Base-by-base conservation (phyloP, 2,888 invertebrate species). In the Ditula angustiorana region DNA sequence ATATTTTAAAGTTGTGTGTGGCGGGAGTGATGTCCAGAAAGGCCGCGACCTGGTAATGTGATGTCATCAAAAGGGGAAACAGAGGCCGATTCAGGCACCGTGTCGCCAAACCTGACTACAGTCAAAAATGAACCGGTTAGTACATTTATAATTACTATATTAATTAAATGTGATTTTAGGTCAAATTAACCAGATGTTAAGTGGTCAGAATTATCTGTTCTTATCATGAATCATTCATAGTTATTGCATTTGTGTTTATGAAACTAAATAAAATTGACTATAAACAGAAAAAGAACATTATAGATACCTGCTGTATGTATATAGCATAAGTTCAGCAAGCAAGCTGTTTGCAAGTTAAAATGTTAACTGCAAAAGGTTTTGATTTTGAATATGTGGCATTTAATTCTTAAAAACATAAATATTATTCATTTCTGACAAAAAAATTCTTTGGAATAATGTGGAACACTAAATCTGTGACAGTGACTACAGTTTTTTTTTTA, bases 1-100 rank as follows among this genome's bases (percentile, higher is more conserved):
- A 37, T n/a, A n/a, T 71, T 67, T 83, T 75, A 71, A 87, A 89
- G 87, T 80, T 74, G 78, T 75, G 80, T 74, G 82, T 83, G 87
- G 89, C 87, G 90, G 90, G 88, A 92, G 92, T 92, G 90, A 92
- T 92, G 92, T 80, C 80, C 88, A 88, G 85, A 81, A 81, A 83
- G 86, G 81, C 82, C 83, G 83, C 83, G 87, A 86, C 75, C 81
- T 88, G 87, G 87, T 86, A 85, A 87, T 92, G 93, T 92, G 92
- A 93, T 93, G 93, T 93, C 93, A 92, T 92, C 92, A 86, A 90
- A 92, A 88, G 92, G 92, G 85, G 93, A 93, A 90, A 92, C 93
- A 80, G 93, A 93, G 87, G 93, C 93, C 87, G 93, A 93, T 75
- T 93, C 93, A 74, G 93, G 93, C 90, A 92, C 93, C 75, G 87